phyloP scores from a whole-genome alignment of 2,888 invertebrate species.

The Nysson spinosus region DNA sequence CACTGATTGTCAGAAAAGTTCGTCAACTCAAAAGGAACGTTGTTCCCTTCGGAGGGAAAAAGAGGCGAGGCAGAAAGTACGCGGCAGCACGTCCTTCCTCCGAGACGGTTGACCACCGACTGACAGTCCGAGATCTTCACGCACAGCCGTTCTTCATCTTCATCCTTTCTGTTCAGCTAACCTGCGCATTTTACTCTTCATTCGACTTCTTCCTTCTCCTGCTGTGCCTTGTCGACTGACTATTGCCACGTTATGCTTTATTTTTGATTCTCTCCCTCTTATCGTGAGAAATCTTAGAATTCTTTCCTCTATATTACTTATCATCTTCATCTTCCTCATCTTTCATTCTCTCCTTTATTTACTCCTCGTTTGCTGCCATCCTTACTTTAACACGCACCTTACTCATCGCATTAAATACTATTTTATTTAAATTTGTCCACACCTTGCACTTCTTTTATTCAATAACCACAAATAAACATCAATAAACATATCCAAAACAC shows the following conservation, averaged over 20 bases:
- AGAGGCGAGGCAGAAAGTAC: conserved; percentile 25
- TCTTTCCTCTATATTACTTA: conserved; percentile 13
- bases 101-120: conserved; percentile 75
- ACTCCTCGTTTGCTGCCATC: no score
- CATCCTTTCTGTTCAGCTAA: conserved; percentile 66
- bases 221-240: conserved; percentile 25
- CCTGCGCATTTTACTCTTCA: conserved; percentile 43
- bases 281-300: conserved; percentile 26
- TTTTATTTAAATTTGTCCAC: no score
- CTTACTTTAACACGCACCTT: no score
- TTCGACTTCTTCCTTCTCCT: conserved; percentile 35
- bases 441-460: no score
- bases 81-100: conserved; percentile 63
- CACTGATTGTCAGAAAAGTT: no score
- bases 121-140: conserved; percentile 74
- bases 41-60: not conserved
- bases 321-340: not conserved
- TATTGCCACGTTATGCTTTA: conserved; percentile 27
- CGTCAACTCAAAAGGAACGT: not conserved
- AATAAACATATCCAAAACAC: no score
- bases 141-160: conserved; percentile 75
- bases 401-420: no score
- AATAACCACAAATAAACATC: no score
- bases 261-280: conserved; percentile 28
- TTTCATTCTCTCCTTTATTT: not conserved